These are phyloP conservation scores for Ageneiosus marmoratus DNA, from an alignment of 2,113 vertebrate genomes.

Conservation along the genomic window DNA sequence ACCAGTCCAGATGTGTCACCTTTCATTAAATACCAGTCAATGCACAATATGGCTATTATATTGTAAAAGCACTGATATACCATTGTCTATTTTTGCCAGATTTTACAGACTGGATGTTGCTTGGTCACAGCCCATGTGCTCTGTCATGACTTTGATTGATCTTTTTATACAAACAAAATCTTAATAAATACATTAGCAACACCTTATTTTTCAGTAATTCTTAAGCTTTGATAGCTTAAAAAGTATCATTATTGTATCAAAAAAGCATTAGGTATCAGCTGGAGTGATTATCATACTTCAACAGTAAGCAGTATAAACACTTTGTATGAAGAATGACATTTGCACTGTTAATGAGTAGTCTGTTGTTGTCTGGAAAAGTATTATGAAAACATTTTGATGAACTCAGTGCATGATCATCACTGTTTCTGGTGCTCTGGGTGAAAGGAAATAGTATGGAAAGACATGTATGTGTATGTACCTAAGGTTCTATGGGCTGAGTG, in stretches of 20 bases:
- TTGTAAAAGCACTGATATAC: not conserved
- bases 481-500: not conserved
- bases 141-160: not conserved
- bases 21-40: not conserved
- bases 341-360: not conserved
- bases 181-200: not conserved
- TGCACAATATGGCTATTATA: not conserved
- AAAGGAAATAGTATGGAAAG: not conserved
- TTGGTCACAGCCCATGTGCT: not conserved
- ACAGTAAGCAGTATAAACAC: not conserved
- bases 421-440: not conserved
- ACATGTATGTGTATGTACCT: not conserved
- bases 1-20: not conserved
- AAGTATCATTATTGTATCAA: not conserved
- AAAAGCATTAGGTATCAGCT: not conserved
- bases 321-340: not conserved
- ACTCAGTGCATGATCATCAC: not conserved
- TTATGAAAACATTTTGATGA: not conserved
- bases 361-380: not conserved
- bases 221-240: not conserved
- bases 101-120: not conserved
- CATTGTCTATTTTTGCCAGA: not conserved
- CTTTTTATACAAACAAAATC: not conserved
- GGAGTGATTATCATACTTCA: not conserved
- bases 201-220: not conserved